These are phyloP conservation scores for Fragum sueziense DNA, from an alignment of 2,888 invertebrate genomes.

Conservation along the genomic window DNA sequence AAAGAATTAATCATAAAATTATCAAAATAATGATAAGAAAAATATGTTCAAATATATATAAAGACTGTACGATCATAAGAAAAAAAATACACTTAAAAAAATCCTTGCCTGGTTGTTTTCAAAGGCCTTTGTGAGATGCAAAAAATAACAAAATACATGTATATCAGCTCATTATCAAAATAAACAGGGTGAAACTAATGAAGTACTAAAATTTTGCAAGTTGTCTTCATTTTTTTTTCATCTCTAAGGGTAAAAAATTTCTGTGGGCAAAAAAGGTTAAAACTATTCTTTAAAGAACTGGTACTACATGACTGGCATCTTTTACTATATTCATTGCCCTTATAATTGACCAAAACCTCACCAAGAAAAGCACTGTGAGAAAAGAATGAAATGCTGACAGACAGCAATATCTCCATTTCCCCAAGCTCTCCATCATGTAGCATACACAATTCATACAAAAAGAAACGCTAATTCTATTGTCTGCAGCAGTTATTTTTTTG, in stretches of 20 bases:
- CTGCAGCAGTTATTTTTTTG: neutral
- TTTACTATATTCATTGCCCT: too few relatives aligned
- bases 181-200: too few relatives aligned
- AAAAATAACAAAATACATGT: too few relatives aligned
- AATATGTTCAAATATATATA: neutral
- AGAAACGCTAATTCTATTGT: neutral
- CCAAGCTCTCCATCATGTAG: neutral
- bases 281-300: too few relatives aligned
- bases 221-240: too few relatives aligned
- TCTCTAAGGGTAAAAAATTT: too few relatives aligned
- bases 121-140: too few relatives aligned
- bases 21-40: neutral
- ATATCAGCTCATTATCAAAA: too few relatives aligned
- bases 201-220: too few relatives aligned
- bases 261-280: too few relatives aligned
- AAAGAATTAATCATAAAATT: neutral
- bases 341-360: neutral
- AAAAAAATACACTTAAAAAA: neutral
- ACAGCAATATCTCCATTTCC: neutral
- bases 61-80: neutral
- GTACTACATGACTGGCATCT: too few relatives aligned
- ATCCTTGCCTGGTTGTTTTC: constrained; percentile 6
- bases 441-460: neutral
- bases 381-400: neutral
- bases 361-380: neutral